phyloP scores from a whole-genome alignment of 2,888 invertebrate species.

The Antheraea yamamai region DNA sequence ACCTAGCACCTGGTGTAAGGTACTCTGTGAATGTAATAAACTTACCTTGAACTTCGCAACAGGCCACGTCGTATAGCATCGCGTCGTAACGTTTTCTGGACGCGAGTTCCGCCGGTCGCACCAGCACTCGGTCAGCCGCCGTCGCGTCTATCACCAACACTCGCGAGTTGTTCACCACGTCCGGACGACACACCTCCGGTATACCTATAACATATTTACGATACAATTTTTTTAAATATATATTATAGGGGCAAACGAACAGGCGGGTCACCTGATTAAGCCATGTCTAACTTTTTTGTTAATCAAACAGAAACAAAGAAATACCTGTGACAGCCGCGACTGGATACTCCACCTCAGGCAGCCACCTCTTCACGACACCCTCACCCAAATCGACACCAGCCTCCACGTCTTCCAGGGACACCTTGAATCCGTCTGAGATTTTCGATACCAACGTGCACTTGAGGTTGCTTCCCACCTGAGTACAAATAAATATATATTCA shows the following conservation, averaged over 20 bases:
- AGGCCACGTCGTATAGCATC: conserved; percentile 46
- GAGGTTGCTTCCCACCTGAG: conserved; percentile 49
- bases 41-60: conserved; percentile 46
- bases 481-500: neutral
- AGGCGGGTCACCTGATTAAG: too few relatives aligned
- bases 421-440: conserved; percentile 33
- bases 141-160: conserved; percentile 53
- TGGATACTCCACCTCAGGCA: conserved; percentile 50
- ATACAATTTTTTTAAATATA: neutral
- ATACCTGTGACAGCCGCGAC: conserved; percentile 25
- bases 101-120: conserved; percentile 38
- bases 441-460: conserved; percentile 47
- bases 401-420: conserved; percentile 41
- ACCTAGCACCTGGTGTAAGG: neutral
- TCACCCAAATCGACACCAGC: conserved; percentile 36
- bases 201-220: neutral
- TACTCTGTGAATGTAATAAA: neutral
- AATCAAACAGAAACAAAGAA: conserved; percentile 14
- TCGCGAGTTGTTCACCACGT: conserved; percentile 31
- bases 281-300: neutral
- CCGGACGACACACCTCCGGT: conserved; percentile 49
- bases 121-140: conserved; percentile 39
- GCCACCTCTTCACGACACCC: conserved; percentile 55
- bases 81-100: conserved; percentile 41
- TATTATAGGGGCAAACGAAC: too few relatives aligned